Base-by-base conservation (phyloP, 2,113 vertebrate genomes). In the Todiramphus chloris region DNA sequence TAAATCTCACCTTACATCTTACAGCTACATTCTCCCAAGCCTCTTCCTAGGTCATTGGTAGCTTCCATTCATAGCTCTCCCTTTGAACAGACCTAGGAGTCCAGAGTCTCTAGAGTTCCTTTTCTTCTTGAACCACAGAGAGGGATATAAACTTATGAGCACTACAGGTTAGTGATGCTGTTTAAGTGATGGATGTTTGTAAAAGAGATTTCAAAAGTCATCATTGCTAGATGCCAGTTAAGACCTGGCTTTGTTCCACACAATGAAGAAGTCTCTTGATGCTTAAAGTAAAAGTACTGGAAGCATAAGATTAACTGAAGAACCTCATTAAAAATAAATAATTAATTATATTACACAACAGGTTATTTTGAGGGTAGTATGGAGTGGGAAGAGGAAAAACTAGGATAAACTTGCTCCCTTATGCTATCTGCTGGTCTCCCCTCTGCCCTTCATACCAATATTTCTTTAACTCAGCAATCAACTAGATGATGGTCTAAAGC, bases 111-210 rank as follows among this genome's bases (percentile, higher is more conserved):
- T 16, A 59, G 25, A 74, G 28, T 15, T 17, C 3, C 27, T 70
- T 79, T 48, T 53, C 14, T 10, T 66, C 62, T 50, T 50, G 27
- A 82, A 17, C 5, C 1, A 5, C 5, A 25, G 0, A 64, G 3
- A 43, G 48, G 53, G 18, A 3, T 25, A 59, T 44, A 5, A 50
- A 3, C 8, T 59, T 68, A 50, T 1, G 12, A 18, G 13, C 23
- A 21, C 16, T 48, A 43, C 4, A 66, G 14, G 12, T 79, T 70
- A 60, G 21, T 51, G 6, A 11, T 18, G 1, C 15, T 33, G 58
- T 56, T 70, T 85, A 43, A 35, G 39, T 12, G 23, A 64, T 5
- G 14, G 8, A 78, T 12, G 15, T 17, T 56, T 37, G 10, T 30
- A 46, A 77, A 35, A 37, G 58, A n/a, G 5, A 58, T 48, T 59